phyloP scores from a whole-genome alignment of 1,140 invertebrate species.

The Drosophila asahinai region DNA sequence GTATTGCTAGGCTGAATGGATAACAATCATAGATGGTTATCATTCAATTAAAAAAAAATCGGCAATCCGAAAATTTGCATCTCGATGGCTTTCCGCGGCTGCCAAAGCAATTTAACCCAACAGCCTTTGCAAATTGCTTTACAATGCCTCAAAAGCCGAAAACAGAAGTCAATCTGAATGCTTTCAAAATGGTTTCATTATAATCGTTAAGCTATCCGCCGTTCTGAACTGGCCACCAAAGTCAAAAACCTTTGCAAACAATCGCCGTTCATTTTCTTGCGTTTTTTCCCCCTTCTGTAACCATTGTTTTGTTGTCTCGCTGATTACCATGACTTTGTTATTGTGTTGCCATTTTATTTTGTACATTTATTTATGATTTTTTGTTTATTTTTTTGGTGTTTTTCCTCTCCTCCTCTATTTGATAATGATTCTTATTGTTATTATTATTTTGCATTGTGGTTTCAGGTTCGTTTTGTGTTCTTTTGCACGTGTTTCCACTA shows the following conservation, averaged over 20 bases:
- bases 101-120: constrained; percentile 36
- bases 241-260: constrained; percentile 57
- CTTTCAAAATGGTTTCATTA: constrained; percentile 64
- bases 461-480: constrained; percentile 33
- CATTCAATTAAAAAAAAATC: constrained; percentile 21
- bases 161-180: constrained; percentile 66
- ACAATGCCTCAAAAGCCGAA: constrained; percentile 27
- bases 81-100: constrained; percentile 20
- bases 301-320: constrained; percentile 45
- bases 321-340: constrained; percentile 34
- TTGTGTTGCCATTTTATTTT: constrained; percentile 62
- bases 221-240: constrained; percentile 44
- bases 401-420: constrained; percentile 41
- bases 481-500: constrained; percentile 55
- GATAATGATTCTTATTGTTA: constrained; percentile 71
- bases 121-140: constrained; percentile 39
- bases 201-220: constrained; percentile 44
- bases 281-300: constrained; percentile 6
- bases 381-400: constrained; percentile 17
- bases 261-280: constrained; percentile 46
- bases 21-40: constrained; percentile 9
- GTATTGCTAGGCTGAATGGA: background rate
- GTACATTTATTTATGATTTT: constrained; percentile 62
- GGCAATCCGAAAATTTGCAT: constrained; percentile 28
- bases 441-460: constrained; percentile 43